Evolutionary conservation across 1,140 invertebrate genomes (phyloP).

Genomic region (Leucophenga varia): DNA sequence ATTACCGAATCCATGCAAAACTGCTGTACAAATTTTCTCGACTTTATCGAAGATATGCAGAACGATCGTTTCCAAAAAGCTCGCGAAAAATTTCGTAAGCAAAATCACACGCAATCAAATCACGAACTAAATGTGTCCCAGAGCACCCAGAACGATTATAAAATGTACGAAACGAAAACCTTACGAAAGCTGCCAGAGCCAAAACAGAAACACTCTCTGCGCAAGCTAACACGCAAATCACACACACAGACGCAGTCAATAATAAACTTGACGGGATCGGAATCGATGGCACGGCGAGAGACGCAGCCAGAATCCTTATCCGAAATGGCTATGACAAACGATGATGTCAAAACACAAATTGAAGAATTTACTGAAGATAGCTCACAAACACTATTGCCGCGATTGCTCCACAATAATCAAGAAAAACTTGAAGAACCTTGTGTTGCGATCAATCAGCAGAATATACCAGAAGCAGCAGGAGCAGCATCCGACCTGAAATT

Average conservation of each 20-base stretch:
- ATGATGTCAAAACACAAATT: not conserved
- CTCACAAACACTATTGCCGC: too few relatives aligned
- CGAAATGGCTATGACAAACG: not conserved
- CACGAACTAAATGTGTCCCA: too few relatives aligned
- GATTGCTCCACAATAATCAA: too few relatives aligned
- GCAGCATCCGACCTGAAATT: not conserved
- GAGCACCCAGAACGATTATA: too few relatives aligned
- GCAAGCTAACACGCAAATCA: not conserved
- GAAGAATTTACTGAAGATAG: not conserved
- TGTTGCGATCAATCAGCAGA: too few relatives aligned
- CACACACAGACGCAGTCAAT: too few relatives aligned
- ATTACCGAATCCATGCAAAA: constrained; percentile 40
- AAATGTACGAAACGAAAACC: too few relatives aligned
- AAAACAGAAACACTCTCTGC: not conserved
- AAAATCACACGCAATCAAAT: not conserved
- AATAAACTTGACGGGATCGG: too few relatives aligned
- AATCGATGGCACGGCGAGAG: not conserved
- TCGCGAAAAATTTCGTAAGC: constrained; percentile 2
- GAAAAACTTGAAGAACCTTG: too few relatives aligned
- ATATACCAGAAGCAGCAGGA: too few relatives aligned
- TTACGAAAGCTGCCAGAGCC: too few relatives aligned
- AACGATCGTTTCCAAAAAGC: constrained; percentile 35
- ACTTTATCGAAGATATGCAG: constrained; percentile 44
- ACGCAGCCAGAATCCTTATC: not conserved
- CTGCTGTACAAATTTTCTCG: constrained; percentile 34